Evolutionary conservation across 1,140 invertebrate species (phyloP).

Genomic region (Diorhabda carinulata): DNA sequence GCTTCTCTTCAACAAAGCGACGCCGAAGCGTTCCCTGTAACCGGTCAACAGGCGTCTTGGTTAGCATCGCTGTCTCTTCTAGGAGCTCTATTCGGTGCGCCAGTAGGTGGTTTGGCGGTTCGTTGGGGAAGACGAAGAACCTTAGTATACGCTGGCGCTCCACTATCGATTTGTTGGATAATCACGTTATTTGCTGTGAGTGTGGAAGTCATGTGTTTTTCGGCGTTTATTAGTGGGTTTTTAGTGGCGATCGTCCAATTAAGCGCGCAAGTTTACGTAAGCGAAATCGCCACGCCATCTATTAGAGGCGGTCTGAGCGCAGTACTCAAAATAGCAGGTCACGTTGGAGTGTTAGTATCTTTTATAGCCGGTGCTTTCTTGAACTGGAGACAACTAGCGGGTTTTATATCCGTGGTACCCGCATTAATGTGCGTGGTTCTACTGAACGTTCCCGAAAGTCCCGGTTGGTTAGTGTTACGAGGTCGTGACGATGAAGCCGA

Average conservation of each 20-base stretch:
- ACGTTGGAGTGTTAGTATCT: constrained; percentile 76
- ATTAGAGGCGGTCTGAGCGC: constrained; percentile 81
- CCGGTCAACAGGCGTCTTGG: constrained; percentile 75
- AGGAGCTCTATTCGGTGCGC: constrained; percentile 73
- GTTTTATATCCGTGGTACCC: constrained; percentile 70
- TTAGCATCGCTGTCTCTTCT: constrained; percentile 74
- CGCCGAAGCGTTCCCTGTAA: constrained; percentile 60
- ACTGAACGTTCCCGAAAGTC: constrained; percentile 77
- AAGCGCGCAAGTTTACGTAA: constrained; percentile 81
- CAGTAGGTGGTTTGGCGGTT: constrained; percentile 71
- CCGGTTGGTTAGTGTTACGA: constrained; percentile 70
- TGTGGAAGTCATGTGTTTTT: constrained; percentile 71
- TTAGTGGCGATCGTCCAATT: constrained; percentile 75
- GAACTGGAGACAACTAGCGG: constrained; percentile 75
- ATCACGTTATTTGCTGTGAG: constrained; percentile 68
- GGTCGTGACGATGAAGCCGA: constrained; percentile 75
- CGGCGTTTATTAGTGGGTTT: constrained; percentile 74
- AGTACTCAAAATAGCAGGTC: constrained; percentile 78
- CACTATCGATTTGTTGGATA: constrained; percentile 72
- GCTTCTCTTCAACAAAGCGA: constrained; percentile 70
- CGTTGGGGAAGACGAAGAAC: constrained; percentile 65
- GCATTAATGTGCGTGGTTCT: constrained; percentile 64
- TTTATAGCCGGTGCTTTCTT: constrained; percentile 77
- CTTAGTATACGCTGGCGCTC: constrained; percentile 64
- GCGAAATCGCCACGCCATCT: constrained; percentile 82